These are phyloP conservation scores for Callorhinus ursinus DNA, from an alignment of 2,113 vertebrate species.

Conservation along the genomic window DNA sequence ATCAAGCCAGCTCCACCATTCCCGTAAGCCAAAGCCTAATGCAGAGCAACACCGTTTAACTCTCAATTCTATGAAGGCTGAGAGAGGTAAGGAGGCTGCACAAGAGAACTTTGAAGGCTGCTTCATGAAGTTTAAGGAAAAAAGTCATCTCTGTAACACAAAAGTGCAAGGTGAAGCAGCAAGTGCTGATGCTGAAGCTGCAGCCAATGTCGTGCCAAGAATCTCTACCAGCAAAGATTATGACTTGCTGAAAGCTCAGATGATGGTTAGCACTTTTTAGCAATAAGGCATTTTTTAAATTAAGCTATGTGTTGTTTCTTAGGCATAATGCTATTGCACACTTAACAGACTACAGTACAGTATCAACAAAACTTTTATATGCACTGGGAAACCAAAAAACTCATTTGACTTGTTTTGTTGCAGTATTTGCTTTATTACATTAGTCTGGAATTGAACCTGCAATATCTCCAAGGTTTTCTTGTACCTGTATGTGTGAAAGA, in stretches of 20 bases:
- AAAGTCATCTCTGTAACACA: background rate
- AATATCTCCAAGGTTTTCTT: background rate
- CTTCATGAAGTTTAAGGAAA: background rate
- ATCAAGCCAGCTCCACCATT: background rate
- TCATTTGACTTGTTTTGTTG: background rate
- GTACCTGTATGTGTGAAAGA: background rate
- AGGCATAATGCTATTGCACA: background rate
- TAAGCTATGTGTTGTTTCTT: background rate
- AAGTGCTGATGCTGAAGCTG: background rate
- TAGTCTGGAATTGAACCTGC: background rate
- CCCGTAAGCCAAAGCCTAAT: background rate
- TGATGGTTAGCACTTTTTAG: background rate
- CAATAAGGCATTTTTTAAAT: background rate
- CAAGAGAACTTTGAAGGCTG: background rate
- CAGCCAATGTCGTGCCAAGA: background rate
- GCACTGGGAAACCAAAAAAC: background rate
- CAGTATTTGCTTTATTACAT: background rate
- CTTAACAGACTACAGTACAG: background rate
- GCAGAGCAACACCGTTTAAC: background rate
- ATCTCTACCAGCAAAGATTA: background rate
- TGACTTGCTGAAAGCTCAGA: background rate
- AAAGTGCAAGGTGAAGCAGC: background rate
- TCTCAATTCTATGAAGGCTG: background rate
- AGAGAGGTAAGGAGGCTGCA: background rate
- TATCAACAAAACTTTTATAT: background rate